Percentiles rank a stretch among this genome's conserved stretches.
Conservation (phyloP, 2,113 vertebrate genomes). For the Proterorhinus semilunaris region DNA sequence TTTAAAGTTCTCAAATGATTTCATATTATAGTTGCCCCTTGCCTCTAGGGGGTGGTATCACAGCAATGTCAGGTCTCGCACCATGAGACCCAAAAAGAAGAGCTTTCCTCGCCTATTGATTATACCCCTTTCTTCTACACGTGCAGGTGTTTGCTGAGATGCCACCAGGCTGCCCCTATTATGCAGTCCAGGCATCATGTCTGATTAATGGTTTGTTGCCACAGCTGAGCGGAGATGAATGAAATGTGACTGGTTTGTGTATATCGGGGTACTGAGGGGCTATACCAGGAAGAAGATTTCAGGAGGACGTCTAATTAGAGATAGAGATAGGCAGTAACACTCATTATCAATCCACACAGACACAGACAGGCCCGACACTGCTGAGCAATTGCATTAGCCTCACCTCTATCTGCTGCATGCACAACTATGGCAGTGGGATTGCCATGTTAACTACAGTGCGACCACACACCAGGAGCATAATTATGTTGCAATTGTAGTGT, state of each 20-base stretch:
- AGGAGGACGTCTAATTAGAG: conserved; percentile 60
- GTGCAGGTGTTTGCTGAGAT: conserved; percentile 25
- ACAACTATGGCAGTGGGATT: conserved; percentile 9
- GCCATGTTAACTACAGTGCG: background rate
- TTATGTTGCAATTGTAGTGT: background rate
- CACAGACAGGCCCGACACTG: conserved; percentile 45
- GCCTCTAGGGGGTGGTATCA: no score
- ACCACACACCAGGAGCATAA: conserved; percentile 7
- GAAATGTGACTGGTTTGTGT: conserved; percentile 51
- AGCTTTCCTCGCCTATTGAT: no score
- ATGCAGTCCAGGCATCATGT: conserved; percentile 29
- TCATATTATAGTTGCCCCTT: no score
- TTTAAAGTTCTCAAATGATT: no score
- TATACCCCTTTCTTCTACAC: background rate
- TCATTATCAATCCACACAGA: conserved; percentile 61
- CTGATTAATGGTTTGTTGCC: conserved; percentile 53
- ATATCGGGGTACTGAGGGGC: conserved; percentile 16
- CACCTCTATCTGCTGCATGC: conserved; percentile 35
- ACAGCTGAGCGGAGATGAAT: conserved; percentile 55
- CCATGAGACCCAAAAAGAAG: no score
- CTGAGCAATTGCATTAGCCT: conserved; percentile 59
- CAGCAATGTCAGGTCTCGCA: no score
- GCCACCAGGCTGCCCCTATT: conserved; percentile 15
- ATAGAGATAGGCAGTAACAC: conserved; percentile 38
- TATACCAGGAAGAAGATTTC: conserved; percentile 36